phyloP scores from a whole-genome alignment of 2,797 vertebrate genomes.

The Enteromius viviparus region DNA sequence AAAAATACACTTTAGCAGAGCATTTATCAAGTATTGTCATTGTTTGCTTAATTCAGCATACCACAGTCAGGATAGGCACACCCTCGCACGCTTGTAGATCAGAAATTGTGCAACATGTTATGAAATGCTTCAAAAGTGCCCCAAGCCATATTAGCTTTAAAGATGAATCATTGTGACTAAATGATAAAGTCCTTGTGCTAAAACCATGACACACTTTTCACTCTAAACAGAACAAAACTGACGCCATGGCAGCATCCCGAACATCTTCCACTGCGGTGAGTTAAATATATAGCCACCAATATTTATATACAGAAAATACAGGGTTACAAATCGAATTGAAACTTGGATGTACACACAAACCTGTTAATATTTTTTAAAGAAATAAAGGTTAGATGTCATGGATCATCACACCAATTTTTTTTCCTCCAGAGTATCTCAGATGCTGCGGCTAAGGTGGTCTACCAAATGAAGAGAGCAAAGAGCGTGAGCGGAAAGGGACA shows the following conservation, averaged over 20 bases:
- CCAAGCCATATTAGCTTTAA: neutral
- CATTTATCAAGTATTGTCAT: neutral
- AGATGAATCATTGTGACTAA: slow-evolving; percentile 26
- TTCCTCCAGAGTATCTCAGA: slow-evolving; percentile 72
- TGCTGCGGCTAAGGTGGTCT: slow-evolving; percentile 76
- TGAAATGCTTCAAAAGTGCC: neutral
- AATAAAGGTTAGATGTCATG: neutral
- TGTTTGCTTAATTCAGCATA: slow-evolving; percentile 4
- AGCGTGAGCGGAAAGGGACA: slow-evolving; percentile 56
- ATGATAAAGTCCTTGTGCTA: neutral
- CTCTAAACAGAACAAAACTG: slow-evolving; percentile 28
- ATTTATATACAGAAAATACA: neutral
- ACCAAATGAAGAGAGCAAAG: slow-evolving; percentile 78
- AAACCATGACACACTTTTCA: slow-evolving; percentile 30
- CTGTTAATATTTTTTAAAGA: neutral
- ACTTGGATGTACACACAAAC: neutral
- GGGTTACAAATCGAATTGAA: neutral
- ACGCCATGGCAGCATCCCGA: neutral
- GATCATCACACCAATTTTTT: neutral
- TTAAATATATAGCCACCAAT: neutral
- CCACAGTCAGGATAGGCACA: neutral
- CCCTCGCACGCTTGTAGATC: neutral
- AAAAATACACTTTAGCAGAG: neutral
- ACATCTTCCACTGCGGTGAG: slow-evolving; percentile 39
- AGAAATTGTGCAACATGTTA: neutral